These are phyloP conservation scores for Chanos chanos DNA, from an alignment of 2,797 vertebrate genomes.

Conservation along the genomic window DNA sequence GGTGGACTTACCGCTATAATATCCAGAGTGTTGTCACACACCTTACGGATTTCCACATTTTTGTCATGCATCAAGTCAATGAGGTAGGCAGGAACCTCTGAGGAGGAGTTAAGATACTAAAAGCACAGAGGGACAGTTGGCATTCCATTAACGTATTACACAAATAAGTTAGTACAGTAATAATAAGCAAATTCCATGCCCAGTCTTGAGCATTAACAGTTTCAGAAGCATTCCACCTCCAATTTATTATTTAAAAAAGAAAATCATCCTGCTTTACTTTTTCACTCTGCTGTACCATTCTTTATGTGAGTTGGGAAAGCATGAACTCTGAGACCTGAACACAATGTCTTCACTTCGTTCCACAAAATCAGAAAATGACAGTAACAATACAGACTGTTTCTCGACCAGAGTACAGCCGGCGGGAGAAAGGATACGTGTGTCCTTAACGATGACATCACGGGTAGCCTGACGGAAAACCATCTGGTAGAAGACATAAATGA, in stretches of 20 bases:
- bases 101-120: slow-evolving; percentile 44
- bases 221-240: no score
- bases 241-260: no score
- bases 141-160: no score
- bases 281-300: no score
- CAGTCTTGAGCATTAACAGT: no score
- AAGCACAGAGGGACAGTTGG: background rate
- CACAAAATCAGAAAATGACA: background rate
- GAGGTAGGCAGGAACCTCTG: slow-evolving; percentile 92
- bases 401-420: background rate
- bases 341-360: no score
- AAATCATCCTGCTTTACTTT: no score
- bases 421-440: slow-evolving; percentile 79
- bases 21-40: slow-evolving; percentile 93
- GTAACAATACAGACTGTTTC: background rate
- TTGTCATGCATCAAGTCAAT: slow-evolving; percentile 96
- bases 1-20: slow-evolving; percentile 87
- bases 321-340: no score
- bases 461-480: slow-evolving; percentile 89
- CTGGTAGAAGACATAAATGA: slow-evolving; percentile 87
- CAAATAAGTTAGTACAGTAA: no score
- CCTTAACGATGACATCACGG: slow-evolving; percentile 85
- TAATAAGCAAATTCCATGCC: no score
- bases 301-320: no score
- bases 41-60: slow-evolving; percentile 91